Evolutionary conservation across 37 sponge, comb jelly and placozoan species (phyloP).

Genomic region (Haliclona indistincta): DNA sequence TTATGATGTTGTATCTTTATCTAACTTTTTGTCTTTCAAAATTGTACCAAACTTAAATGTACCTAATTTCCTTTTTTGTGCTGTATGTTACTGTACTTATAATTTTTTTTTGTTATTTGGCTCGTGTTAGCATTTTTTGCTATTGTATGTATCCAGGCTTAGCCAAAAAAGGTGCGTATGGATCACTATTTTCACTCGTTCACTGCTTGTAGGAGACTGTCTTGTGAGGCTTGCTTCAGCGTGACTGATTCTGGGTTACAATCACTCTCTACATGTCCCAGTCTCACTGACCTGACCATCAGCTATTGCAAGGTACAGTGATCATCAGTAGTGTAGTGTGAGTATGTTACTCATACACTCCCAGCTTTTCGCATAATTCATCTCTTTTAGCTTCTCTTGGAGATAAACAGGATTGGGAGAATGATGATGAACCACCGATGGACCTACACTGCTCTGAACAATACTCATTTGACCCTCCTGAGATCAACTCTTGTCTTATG

Average conservation of each 20-base stretch:
- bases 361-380: too few relatives aligned
- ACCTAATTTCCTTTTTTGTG: too few relatives aligned
- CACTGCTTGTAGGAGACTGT: slow-evolving; percentile 36
- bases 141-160: neutral
- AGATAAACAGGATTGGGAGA: slow-evolving; percentile 37
- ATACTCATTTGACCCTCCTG: neutral
- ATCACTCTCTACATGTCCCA: slow-evolving; percentile 24
- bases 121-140: too few relatives aligned
- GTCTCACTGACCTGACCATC: slow-evolving; percentile 39
- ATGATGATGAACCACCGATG: slow-evolving; percentile 9
- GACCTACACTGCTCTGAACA: neutral
- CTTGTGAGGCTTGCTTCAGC: slow-evolving; percentile 46
- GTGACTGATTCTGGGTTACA: slow-evolving; percentile 41
- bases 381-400: too few relatives aligned
- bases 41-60: too few relatives aligned
- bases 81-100: too few relatives aligned
- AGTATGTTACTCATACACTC: too few relatives aligned
- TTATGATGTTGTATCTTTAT: neutral
- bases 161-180: slow-evolving; percentile 4
- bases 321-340: too few relatives aligned
- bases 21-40: neutral
- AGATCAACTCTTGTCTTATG: neutral
- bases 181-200: neutral
- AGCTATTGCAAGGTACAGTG: too few relatives aligned
- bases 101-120: too few relatives aligned